Conservation (phyloP, 2,797 vertebrate species). For the Xenentodon cancila region DNA sequence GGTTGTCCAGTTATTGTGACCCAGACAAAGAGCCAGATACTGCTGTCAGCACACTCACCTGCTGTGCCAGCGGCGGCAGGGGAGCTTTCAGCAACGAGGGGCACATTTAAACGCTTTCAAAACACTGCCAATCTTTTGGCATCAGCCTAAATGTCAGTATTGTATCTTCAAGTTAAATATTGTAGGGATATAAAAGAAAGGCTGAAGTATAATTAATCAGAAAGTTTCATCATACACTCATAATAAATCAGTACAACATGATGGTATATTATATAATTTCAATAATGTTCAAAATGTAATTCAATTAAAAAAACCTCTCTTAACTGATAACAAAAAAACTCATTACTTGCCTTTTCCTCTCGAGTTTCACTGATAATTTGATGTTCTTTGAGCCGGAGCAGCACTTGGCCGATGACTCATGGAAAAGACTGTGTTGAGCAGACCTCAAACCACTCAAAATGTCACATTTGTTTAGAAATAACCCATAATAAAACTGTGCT, state of each 20-base stretch:
- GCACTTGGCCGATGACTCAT: conserved; percentile 40
- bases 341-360: background rate
- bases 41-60: conserved; percentile 41
- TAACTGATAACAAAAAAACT: too few species aligned
- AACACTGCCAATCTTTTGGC: conserved; percentile 27
- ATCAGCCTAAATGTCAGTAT: conserved; percentile 21
- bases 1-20: conserved; percentile 19
- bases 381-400: conserved; percentile 26
- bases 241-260: too few species aligned
- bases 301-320: too few species aligned
- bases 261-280: too few species aligned
- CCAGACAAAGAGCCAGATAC: conserved; percentile 29
- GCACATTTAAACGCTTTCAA: conserved; percentile 34
- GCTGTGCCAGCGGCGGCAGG: conserved; percentile 42
- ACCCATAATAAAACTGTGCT: too few species aligned
- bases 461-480: too few species aligned
- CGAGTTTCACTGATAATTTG: conserved; percentile 5
- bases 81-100: conserved; percentile 32
- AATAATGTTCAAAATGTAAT: too few species aligned
- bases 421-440: background rate
- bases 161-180: background rate
- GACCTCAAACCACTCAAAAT: too few species aligned
- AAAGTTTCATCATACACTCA: too few species aligned
- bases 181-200: too few species aligned
- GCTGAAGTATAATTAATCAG: too few species aligned